A percentile compares a stretch with the other conserved stretches of the same genome.
Conservation (phyloP, 2,113 vertebrate genomes). For the Paratilapia polleni region DNA sequence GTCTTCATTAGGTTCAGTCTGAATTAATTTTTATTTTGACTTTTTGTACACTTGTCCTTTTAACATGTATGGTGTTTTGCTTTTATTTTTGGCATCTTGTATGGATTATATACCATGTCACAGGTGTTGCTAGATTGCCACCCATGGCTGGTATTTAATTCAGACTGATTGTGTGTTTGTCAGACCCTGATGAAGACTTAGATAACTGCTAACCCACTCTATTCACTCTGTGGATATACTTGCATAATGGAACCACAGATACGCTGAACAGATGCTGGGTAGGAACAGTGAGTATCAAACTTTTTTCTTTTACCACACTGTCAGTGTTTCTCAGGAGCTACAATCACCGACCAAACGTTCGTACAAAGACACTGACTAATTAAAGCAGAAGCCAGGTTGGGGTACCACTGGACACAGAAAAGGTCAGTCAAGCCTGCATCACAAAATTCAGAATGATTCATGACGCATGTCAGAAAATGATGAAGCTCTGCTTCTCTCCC, state of each 20-base stretch:
- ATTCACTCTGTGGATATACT: too few relatives aligned
- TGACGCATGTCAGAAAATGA: constrained; percentile 1
- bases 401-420: neutral
- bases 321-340: neutral
- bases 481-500: neutral
- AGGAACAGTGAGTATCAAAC: neutral
- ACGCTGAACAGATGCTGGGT: too few relatives aligned
- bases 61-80: neutral
- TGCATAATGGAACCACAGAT: too few relatives aligned
- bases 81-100: too few relatives aligned
- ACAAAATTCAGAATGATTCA: constrained; percentile 4
- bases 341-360: neutral
- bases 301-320: neutral
- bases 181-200: neutral
- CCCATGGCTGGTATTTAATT: neutral
- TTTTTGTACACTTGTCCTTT: neutral
- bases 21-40: neutral
- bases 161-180: neutral
- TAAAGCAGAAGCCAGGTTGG: constrained; percentile 6
- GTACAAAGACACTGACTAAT: neutral
- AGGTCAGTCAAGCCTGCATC: constrained; percentile 7
- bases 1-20: neutral
- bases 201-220: accelerated
- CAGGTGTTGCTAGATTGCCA: neutral
- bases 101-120: neutral